Conservation (phyloP, 2,888 invertebrate species). For the Papilio demoleus region DNA sequence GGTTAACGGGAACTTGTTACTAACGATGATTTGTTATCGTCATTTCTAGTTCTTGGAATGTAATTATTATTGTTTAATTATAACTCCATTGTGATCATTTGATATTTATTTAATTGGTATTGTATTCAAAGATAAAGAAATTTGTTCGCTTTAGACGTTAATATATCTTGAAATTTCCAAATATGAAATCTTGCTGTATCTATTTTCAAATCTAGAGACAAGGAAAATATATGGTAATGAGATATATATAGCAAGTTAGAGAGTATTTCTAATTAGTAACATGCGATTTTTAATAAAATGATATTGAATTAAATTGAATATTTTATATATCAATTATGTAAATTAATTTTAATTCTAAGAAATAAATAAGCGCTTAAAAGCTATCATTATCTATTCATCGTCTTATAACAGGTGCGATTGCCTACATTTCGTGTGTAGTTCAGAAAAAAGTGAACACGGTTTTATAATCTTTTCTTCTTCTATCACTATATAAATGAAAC, state of each 20-base stretch:
- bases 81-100: conserved; percentile 10
- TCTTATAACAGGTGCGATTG: not conserved
- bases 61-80: conserved; percentile 33
- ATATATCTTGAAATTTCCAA: too few species aligned
- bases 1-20: conserved; percentile 36
- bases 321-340: too few species aligned
- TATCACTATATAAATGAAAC: too few species aligned
- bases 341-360: not conserved
- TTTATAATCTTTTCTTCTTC: too few species aligned
- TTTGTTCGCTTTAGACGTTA: not conserved
- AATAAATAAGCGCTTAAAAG: not conserved
- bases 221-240: too few species aligned
- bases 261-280: too few species aligned
- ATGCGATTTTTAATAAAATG: too few species aligned
- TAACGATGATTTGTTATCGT: conserved; percentile 39
- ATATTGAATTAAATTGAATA: too few species aligned
- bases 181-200: too few species aligned
- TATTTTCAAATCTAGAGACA: too few species aligned
- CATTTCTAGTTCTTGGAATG: conserved; percentile 31
- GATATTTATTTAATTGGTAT: not conserved
- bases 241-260: too few species aligned
- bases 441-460: too few species aligned
- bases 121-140: not conserved
- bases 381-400: not conserved
- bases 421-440: not conserved